These are phyloP conservation scores for Meghimatium bilineatum DNA, from an alignment of 2,888 invertebrate genomes.

Conservation along the genomic window DNA sequence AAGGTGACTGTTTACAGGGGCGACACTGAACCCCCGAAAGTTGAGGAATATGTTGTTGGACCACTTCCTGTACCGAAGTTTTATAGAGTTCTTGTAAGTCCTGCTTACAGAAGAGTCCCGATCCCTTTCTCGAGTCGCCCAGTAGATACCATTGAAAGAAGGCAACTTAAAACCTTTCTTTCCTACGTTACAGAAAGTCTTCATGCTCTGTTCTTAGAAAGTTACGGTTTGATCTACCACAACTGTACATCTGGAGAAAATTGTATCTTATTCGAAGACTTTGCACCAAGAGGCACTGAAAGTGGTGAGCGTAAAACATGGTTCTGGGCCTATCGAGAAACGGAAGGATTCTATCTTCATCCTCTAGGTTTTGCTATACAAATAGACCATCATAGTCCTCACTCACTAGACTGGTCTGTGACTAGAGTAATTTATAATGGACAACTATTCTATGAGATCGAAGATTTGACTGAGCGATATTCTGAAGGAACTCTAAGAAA, in stretches of 20 bases:
- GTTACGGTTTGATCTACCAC: constrained; percentile 63
- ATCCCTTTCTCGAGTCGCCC: constrained; percentile 65
- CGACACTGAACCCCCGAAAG: constrained; percentile 61
- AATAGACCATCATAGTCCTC: constrained; percentile 62
- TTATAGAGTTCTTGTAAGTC: constrained; percentile 60
- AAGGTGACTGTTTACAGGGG: constrained; percentile 67
- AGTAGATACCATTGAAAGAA: constrained; percentile 63
- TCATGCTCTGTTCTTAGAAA: constrained; percentile 61
- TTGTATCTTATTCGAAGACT: constrained; percentile 64
- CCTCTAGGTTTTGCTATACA: constrained; percentile 69
- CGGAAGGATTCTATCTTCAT: constrained; percentile 68
- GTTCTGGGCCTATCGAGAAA: constrained; percentile 66
- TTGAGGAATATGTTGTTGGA: constrained; percentile 71
- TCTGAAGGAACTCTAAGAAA: constrained; percentile 46
- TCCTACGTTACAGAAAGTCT: constrained; percentile 54
- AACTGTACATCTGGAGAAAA: constrained; percentile 62
- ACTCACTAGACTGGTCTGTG: constrained; percentile 63
- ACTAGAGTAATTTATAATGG: constrained; percentile 65
- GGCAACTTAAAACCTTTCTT: constrained; percentile 56
- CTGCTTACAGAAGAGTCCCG: constrained; percentile 60
- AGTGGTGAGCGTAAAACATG: constrained; percentile 65
- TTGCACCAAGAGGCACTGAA: constrained; percentile 62
- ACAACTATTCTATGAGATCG: constrained; percentile 61
- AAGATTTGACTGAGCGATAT: constrained; percentile 60
- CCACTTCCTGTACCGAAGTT: constrained; percentile 64